These are phyloP conservation scores for Rissa tridactyla DNA, from an alignment of 2,113 vertebrate species.

Conservation along the genomic window DNA sequence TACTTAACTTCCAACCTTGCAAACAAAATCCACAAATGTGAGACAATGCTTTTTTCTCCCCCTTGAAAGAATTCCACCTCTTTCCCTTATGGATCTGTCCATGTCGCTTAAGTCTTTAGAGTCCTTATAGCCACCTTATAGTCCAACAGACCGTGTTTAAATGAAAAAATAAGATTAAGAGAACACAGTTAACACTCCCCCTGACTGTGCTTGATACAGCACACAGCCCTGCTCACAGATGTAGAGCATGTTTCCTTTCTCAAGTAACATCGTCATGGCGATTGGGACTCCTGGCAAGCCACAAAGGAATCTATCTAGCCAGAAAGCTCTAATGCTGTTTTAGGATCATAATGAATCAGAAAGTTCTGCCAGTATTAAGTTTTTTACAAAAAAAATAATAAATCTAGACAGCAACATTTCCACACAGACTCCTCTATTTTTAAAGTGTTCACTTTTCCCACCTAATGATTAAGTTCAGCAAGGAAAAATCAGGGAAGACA, in stretches of 20 bases:
- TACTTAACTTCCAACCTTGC: background rate
- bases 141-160: background rate
- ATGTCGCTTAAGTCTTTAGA: background rate
- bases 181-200: background rate
- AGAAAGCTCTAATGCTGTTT: background rate
- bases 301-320: background rate
- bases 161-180: background rate
- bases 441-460: background rate
- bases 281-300: background rate
- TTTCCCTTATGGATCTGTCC: background rate
- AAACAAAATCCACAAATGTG: background rate
- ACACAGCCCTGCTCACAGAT: background rate
- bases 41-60: background rate
- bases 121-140: background rate
- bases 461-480: background rate
- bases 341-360: conserved; percentile 8
- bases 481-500: background rate
- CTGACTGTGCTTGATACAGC: background rate
- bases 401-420: background rate
- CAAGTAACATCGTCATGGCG: background rate
- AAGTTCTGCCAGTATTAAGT: background rate
- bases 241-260: background rate
- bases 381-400: background rate
- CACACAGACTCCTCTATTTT: background rate
- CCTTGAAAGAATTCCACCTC: background rate